A percentile compares a stretch with the other conserved stretches of the same genome.
These are phyloP conservation scores for Dromiciops gliroides DNA, from an alignment of 2,113 vertebrate species.

Conservation along the genomic window DNA sequence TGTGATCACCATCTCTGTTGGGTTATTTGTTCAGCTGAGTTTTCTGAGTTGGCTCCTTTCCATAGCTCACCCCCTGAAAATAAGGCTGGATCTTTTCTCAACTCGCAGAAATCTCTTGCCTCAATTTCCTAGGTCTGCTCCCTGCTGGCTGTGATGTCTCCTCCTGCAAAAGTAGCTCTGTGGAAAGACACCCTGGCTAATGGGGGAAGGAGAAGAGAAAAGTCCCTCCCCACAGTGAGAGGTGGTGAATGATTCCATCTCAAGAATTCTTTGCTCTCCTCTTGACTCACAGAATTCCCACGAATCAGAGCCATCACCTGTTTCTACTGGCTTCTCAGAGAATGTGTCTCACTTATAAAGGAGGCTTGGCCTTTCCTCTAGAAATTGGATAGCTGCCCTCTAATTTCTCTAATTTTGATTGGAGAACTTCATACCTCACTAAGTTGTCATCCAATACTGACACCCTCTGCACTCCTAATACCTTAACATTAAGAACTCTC, in stretches of 20 bases:
- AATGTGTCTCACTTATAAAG: not conserved
- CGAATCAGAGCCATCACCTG: not conserved
- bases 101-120: not conserved
- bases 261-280: not conserved
- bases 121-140: not conserved
- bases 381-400: not conserved
- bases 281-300: not conserved
- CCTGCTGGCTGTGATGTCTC: not conserved
- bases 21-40: not conserved
- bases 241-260: not conserved
- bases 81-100: not conserved
- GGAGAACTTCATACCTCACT: not conserved
- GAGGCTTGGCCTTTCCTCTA: not conserved
- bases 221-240: not conserved
- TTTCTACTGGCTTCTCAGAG: not conserved
- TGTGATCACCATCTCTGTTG: not conserved
- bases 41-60: not conserved
- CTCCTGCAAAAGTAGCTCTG: not conserved
- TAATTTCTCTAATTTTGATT: not conserved
- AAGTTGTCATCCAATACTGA: not conserved
- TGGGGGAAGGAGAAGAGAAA: not conserved
- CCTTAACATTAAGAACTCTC: not conserved
- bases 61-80: not conserved
- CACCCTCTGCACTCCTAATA: not conserved
- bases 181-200: not conserved